These are phyloP conservation scores for Conomelus anceps DNA, from an alignment of 2,888 invertebrate species.

Conservation along the genomic window DNA sequence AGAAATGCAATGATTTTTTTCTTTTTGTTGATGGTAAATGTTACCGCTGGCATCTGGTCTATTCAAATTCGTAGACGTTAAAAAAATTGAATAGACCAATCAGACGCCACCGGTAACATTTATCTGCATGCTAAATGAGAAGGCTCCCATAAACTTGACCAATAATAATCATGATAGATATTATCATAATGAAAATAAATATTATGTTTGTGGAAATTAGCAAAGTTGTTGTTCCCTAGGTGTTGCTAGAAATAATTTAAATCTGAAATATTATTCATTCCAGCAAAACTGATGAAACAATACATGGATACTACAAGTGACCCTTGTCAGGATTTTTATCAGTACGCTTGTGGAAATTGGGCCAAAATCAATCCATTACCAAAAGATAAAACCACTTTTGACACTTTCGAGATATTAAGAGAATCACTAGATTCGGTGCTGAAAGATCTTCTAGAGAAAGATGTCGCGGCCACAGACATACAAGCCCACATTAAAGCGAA, in stretches of 20 bases:
- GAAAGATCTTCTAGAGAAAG: constrained; percentile 57
- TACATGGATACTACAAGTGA: constrained; percentile 67
- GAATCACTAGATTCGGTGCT: constrained; percentile 69
- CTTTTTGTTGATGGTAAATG: too few species aligned
- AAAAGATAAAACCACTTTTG: constrained; percentile 79
- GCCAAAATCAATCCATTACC: constrained; percentile 76
- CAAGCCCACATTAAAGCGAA: constrained; percentile 76
- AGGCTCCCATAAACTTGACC: not conserved
- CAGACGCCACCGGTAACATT: too few species aligned
- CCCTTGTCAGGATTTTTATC: constrained; percentile 78
- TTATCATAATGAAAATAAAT: not conserved
- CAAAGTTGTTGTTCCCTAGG: not conserved
- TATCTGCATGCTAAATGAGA: too few species aligned
- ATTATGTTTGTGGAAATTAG: not conserved
- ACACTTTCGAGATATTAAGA: constrained; percentile 82
- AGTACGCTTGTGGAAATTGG: constrained; percentile 84
- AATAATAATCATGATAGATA: too few species aligned
- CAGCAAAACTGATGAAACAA: constrained; percentile 53
- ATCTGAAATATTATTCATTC: not conserved
- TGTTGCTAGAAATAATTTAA: not conserved
- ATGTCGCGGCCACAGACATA: constrained; percentile 39
- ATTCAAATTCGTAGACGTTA: too few species aligned
- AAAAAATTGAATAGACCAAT: too few species aligned
- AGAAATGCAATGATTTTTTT: too few species aligned
- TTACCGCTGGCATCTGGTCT: too few species aligned